Conservation (phyloP, 92 coral and sea anemone species). For the Zoanthus gigantus region DNA sequence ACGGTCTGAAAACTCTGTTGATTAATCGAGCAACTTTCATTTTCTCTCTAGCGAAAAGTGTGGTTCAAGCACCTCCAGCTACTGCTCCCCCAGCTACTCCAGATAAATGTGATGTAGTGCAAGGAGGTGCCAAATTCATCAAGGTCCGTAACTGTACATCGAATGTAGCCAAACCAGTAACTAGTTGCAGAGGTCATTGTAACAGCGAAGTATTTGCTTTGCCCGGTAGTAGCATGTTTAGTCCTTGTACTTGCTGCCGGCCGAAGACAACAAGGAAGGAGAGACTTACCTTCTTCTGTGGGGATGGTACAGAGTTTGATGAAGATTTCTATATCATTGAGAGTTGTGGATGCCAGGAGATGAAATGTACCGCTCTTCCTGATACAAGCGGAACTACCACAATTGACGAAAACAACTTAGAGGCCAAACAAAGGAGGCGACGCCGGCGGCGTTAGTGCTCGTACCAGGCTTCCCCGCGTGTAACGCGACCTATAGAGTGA, state of each 20-base stretch:
- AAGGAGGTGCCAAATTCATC: neutral
- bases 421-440: slow-evolving; percentile 37
- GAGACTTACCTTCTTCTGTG: slow-evolving; percentile 49
- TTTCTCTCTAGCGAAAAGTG: slow-evolving; percentile 40
- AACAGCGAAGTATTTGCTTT: slow-evolving; percentile 54
- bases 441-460: slow-evolving; percentile 54
- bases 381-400: slow-evolving; percentile 59
- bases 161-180: slow-evolving; percentile 6
- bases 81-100: slow-evolving; percentile 8
- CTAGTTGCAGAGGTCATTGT: slow-evolving; percentile 68
- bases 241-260: slow-evolving; percentile 67
- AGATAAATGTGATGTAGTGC: slow-evolving; percentile 21
- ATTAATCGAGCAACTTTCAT: neutral
- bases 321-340: slow-evolving; percentile 67
- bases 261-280: slow-evolving; percentile 32
- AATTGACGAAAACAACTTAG: slow-evolving; percentile 46
- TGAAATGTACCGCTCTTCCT: slow-evolving; percentile 52
- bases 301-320: slow-evolving; percentile 18
- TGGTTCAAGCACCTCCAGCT: slow-evolving; percentile 2
- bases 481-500: neutral
- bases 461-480: neutral
- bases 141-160: slow-evolving; percentile 70
- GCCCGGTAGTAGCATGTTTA: slow-evolving; percentile 55
- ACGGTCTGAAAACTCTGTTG: no score
- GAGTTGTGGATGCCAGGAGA: slow-evolving; percentile 62